Evolutionary conservation across 2,113 vertebrate species (phyloP), one percentile per base, ranked within the genome.

Genomic region (Corynorhinus townsendii): DNA sequence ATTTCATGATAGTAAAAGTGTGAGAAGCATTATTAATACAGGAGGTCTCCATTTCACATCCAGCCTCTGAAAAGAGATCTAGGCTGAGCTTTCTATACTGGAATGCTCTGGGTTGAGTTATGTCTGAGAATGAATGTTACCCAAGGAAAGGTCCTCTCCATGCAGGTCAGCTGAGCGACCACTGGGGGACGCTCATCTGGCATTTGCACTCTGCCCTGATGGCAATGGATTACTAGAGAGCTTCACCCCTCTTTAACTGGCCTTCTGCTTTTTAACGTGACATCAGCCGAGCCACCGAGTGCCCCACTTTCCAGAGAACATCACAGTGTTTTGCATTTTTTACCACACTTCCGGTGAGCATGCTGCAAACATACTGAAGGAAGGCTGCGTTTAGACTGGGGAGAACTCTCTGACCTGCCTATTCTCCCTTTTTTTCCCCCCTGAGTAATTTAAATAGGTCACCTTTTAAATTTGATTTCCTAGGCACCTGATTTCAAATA

Each of bases 391-490:
- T 91, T 54, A 86, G 73, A 71, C 66, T 75, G 62, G 88, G 79
- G 52, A 68, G 80, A 86, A 81, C 92, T 89, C 45, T 71, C 43
- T 86, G 83, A 94, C 95, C 96, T 94, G 59, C 71, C 92, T 73
- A 6, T n/a, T 93, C 59, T 90, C 76, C n/a, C 16, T 40, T 5
- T 68, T 84, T 47, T 54, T 82, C 72, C 28, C 2, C 71, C 93
- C 77, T 68, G 80, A 93, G 94, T 95, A 89, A 95, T 93, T 95
- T 94, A 96, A 97, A 81, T 96, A 97, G 97, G 96, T 95, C 95
- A 96, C 75, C 77, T 72, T 96, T 95, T 94, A 54, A 91, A 95
- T 94, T 83, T 95, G 89, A 96, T 96, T 96, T 96, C 83, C 92
- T 90, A 92, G 45, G 82, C 47, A 95, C 47, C 71, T 86, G n/a